Conservation (phyloP, 1,140 invertebrate species). For the Calliopsis andreniformis region DNA sequence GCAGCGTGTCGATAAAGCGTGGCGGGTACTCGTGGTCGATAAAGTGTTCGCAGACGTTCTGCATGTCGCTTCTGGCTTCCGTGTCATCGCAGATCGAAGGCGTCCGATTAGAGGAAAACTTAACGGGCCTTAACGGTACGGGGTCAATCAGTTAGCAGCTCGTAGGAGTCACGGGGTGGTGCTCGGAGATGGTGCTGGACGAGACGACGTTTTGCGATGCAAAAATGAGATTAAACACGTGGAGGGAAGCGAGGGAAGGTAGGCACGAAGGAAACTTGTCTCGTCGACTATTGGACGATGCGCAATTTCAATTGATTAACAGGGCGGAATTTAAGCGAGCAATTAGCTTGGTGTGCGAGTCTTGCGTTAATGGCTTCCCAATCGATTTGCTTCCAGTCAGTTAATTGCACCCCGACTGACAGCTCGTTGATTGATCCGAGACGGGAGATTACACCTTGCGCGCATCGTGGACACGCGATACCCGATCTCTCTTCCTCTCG, state of each 20-base stretch:
- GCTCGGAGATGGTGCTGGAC: slow-evolving; percentile 61
- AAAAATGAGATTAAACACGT: background rate
- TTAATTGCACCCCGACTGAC: slow-evolving; percentile 57
- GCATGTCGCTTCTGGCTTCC: slow-evolving; percentile 14
- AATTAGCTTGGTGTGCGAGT: slow-evolving; percentile 48
- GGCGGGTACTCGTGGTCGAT: background rate
- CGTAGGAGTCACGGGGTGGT: slow-evolving; percentile 60
- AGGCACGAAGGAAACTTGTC: slow-evolving; percentile 29
- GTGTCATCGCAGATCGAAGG: slow-evolving; percentile 40
- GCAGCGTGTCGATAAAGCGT: background rate
- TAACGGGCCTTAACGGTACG: slow-evolving; percentile 61
- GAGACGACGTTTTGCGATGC: slow-evolving; percentile 44
- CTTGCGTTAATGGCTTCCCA: slow-evolving; percentile 64
- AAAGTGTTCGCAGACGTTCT: background rate
- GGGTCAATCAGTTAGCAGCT: slow-evolving; percentile 59
- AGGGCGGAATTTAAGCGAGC: slow-evolving; percentile 31
- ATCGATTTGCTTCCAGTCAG: slow-evolving; percentile 63
- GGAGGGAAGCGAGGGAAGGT: background rate
- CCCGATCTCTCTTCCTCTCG: slow-evolving; percentile 2
- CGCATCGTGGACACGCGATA: slow-evolving; percentile 29
- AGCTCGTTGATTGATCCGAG: slow-evolving; percentile 45
- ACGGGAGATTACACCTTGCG: slow-evolving; percentile 44
- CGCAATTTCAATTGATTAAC: slow-evolving; percentile 45
- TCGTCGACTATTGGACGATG: slow-evolving; percentile 14
- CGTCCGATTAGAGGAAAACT: slow-evolving; percentile 47